Conservation (phyloP, 2,113 vertebrate species). For the Clarias batrachus region DNA sequence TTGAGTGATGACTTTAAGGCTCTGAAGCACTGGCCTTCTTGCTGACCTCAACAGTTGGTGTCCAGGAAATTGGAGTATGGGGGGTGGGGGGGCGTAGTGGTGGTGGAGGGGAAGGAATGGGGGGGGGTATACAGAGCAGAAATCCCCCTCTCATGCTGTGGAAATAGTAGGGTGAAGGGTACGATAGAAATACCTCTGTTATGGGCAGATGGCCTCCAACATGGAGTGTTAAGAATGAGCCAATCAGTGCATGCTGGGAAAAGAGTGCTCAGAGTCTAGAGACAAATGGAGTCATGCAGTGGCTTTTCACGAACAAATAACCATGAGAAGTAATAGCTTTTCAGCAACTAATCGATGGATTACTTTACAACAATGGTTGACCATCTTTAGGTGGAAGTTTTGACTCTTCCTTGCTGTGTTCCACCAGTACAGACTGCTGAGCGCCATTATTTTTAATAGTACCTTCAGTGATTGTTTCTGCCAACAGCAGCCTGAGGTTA, state of each 20-base stretch:
- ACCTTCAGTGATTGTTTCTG: conserved; percentile 23
- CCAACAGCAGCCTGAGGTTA: background rate
- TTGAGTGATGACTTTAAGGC: conserved; percentile 2
- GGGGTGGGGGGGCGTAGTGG: background rate
- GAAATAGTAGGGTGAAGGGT: background rate
- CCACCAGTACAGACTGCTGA: conserved; percentile 1
- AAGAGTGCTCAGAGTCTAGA: background rate
- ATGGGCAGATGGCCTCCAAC: conserved; percentile 57
- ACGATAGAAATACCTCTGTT: conserved; percentile 54
- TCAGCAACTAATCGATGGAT: conserved; percentile 17
- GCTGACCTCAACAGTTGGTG: conserved; percentile 38
- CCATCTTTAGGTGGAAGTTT: background rate
- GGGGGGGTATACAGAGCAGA: background rate
- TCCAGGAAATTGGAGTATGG: conserved; percentile 23
- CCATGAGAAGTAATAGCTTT: conserved; percentile 29
- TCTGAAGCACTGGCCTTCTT: background rate
- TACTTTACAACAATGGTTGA: background rate
- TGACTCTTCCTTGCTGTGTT: conserved; percentile 2
- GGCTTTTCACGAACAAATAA: conserved; percentile 13
- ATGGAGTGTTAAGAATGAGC: conserved; percentile 21
- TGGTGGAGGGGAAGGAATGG: background rate
- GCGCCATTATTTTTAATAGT: conserved; percentile 12
- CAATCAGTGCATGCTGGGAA: conserved; percentile 44
- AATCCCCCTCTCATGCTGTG: background rate
- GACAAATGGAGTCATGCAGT: conserved; percentile 10